phyloP scores from a whole-genome alignment of 2,797 vertebrate species.

The Sebastiscus albofasciatus region DNA sequence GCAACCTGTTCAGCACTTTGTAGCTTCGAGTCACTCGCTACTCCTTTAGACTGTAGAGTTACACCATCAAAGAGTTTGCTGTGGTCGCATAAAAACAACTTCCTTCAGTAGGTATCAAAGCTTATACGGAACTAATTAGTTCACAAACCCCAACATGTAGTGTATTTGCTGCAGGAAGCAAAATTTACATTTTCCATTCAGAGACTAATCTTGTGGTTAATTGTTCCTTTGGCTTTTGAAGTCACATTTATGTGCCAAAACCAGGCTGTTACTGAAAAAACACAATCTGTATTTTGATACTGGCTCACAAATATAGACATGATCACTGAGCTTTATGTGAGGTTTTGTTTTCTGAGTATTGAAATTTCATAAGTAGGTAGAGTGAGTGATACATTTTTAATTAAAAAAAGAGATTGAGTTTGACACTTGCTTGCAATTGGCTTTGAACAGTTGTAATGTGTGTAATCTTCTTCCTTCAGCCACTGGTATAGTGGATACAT shows the following conservation, averaged over 20 bases:
- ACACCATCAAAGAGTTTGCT: conserved; percentile 54
- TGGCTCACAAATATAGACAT: background rate
- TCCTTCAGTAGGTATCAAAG: conserved; percentile 42
- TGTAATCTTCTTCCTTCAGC: background rate
- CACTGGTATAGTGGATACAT: background rate
- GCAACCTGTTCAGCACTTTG: conserved; percentile 54
- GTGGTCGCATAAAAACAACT: conserved; percentile 27
- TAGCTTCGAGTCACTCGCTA: conserved; percentile 38
- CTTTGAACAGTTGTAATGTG: background rate
- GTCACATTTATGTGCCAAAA: conserved; percentile 4
- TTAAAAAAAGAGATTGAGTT: background rate
- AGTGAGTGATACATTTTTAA: conserved; percentile 24
- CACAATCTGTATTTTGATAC: background rate
- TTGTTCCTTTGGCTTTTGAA: conserved; percentile 7
- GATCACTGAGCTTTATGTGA: background rate
- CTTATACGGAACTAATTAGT: conserved; percentile 49
- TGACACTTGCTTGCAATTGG: background rate
- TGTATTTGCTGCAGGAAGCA: conserved; percentile 31
- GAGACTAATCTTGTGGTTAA: conserved; percentile 1
- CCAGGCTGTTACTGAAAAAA: background rate
- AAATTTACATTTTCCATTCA: conserved; percentile 33
- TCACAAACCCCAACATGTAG: conserved; percentile 10
- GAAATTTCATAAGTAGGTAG: background rate
- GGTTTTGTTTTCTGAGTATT: background rate
- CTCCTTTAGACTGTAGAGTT: conserved; percentile 26